phyloP scores from a whole-genome alignment of 2,888 invertebrate species.

The Anthoptus insignis region DNA sequence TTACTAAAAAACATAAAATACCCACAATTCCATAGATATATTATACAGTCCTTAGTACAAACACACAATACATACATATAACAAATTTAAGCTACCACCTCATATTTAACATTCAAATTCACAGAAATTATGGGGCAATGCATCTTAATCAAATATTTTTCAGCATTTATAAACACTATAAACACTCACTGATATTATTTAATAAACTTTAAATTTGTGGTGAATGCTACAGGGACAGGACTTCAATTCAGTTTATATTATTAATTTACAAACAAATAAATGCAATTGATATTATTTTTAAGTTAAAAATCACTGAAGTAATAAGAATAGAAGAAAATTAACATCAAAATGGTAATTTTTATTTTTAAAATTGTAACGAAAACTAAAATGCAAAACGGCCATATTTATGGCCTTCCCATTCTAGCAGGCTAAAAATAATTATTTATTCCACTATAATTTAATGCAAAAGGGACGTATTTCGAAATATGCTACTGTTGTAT shows the following conservation, averaged over 20 bases:
- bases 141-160: constrained; percentile 28
- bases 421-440: constrained; percentile 39
- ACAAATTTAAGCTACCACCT: constrained; percentile 13
- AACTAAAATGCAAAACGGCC: constrained; percentile 36
- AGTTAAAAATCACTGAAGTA: constrained; percentile 35
- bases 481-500: constrained; percentile 26
- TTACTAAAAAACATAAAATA: constrained; percentile 27
- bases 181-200: constrained; percentile 27
- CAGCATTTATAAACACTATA: constrained; percentile 28
- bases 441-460: constrained; percentile 37
- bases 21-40: too few relatives aligned
- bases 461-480: too few relatives aligned
- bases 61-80: constrained; percentile 14
- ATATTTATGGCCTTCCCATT: constrained; percentile 37
- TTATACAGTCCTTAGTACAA: constrained; percentile 31
- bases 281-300: too few relatives aligned
- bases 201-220: constrained; percentile 26
- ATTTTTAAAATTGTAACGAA: too few relatives aligned
- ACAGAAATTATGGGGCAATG: constrained; percentile 24
- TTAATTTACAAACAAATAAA: constrained; percentile 32
- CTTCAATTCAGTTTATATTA: constrained; percentile 27
- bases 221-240: constrained; percentile 27
- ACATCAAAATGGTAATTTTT: too few relatives aligned
- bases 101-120: constrained; percentile 28
- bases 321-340: constrained; percentile 35